Base-by-base conservation (phyloP, 1,140 invertebrate genomes). In the Cotesia glomerata region DNA sequence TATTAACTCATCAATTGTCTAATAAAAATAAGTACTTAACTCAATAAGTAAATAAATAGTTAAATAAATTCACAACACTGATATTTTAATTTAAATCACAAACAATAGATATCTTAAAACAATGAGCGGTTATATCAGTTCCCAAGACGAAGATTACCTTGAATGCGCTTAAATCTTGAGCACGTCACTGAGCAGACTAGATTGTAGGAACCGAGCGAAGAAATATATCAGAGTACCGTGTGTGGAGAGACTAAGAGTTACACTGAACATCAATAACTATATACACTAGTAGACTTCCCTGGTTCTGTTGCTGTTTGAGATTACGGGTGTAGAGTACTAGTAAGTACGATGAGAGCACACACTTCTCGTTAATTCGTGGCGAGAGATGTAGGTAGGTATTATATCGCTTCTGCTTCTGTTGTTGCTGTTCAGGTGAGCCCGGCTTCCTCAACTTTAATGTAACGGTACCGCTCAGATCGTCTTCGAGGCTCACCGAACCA, bases 391-490 rank as follows among this genome's bases (percentile, higher is more conserved):
- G 64, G 61, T n/a, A n/a, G n/a, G n/a, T 2, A 26, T 26, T 26
- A 26, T 26, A 26, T 26, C 26, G 52, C 72, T 34, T 56, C 49
- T 59, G 71, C 71, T 74, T 76, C 73, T 75, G 69, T 74, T 76
- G 65, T 75, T 75, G 65, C 73, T 76, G 67, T 59, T 59, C 26
- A 72, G 72, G 74, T 65, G 35, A 66, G 52, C 35, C 36, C 77
- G 73, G 79, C 79, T 80, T 78, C 77, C 11, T 45, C 39, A 9
- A 11, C 39, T 45, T 45, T 45, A 45, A 45, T 80, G 77, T 85
- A 84, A 84, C 83, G 83, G 83, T 82, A 85, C 75, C 76, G 58
- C 34, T 67, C 75, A 74, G 77, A 79, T 80, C 75, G 77, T 76
- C 77, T 73, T 82, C 81, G 77, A 65, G 65, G 54, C 65, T 52